Percentiles rank a stretch among this genome's conserved stretches.
Evolutionary conservation across 2,888 invertebrate genomes (phyloP).

Genomic region (Eurois occulta): DNA sequence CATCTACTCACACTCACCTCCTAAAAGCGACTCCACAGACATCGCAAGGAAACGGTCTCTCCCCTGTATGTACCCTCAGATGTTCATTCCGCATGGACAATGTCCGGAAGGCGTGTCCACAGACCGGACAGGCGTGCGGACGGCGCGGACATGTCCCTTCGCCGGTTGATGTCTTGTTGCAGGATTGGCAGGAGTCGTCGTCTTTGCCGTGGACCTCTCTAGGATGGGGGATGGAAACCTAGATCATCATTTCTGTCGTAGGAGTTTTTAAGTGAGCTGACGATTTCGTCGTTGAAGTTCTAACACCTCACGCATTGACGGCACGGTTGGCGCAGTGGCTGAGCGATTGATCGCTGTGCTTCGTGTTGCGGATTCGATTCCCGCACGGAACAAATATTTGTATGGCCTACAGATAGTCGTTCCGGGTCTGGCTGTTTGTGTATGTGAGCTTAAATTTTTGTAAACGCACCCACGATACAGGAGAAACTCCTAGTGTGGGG

Average conservation of each 20-base stretch:
- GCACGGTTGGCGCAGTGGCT: too few species aligned
- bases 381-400: too few species aligned
- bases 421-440: too few species aligned
- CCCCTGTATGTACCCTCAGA: slow-evolving; percentile 80
- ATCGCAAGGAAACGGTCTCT: slow-evolving; percentile 82
- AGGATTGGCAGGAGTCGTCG: slow-evolving; percentile 22
- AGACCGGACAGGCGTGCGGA: slow-evolving; percentile 73
- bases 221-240: too few species aligned
- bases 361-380: too few species aligned
- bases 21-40: slow-evolving; percentile 82
- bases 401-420: too few species aligned
- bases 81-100: slow-evolving; percentile 79
- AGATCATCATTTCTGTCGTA: not conserved
- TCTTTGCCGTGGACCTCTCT: slow-evolving; percentile 49
- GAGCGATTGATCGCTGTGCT: too few species aligned
- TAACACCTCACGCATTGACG: too few species aligned
- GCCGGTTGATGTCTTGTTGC: slow-evolving; percentile 18
- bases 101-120: slow-evolving; percentile 79
- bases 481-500: too few species aligned
- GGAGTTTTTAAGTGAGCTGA: not conserved
- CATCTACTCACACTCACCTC: slow-evolving; percentile 56
- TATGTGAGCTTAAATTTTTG: too few species aligned
- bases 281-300: too few species aligned
- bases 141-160: slow-evolving; percentile 38
- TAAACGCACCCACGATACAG: too few species aligned